These are phyloP conservation scores for Epicauta chinensis DNA, from an alignment of 1,140 invertebrate genomes.

Conservation along the genomic window DNA sequence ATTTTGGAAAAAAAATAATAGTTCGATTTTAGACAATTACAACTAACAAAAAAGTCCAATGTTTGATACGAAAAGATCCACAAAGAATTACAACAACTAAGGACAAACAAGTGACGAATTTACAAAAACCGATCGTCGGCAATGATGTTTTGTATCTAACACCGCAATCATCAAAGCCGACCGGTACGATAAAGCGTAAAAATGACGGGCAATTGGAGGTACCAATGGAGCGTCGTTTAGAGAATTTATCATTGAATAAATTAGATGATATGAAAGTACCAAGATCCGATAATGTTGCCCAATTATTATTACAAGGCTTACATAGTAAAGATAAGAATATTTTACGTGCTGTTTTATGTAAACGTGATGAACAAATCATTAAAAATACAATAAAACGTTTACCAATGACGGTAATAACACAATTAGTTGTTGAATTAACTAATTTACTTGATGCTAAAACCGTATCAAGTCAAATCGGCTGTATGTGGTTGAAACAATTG, in stretches of 20 bases:
- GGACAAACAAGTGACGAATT: slow-evolving; percentile 41
- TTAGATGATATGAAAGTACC: slow-evolving; percentile 39
- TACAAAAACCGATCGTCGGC: slow-evolving; percentile 46
- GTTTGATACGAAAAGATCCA: slow-evolving; percentile 49
- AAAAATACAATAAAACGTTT: slow-evolving; percentile 55
- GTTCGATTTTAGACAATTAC: slow-evolving; percentile 39
- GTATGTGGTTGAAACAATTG: slow-evolving; percentile 55
- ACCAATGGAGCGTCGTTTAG: slow-evolving; percentile 66
- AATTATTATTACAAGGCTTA: slow-evolving; percentile 67
- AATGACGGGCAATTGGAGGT: slow-evolving; percentile 53
- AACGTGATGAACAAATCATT: slow-evolving; percentile 51
- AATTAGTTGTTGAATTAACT: slow-evolving; percentile 57
- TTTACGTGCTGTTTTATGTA: slow-evolving; percentile 50
- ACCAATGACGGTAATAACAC: slow-evolving; percentile 54
- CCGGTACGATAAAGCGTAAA: slow-evolving; percentile 43
- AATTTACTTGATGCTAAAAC: slow-evolving; percentile 55
- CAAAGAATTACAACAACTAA: slow-evolving; percentile 36
- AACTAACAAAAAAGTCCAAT: slow-evolving; percentile 50
- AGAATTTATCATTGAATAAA: slow-evolving; percentile 57
- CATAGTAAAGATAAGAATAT: slow-evolving; percentile 68
- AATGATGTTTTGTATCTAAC: slow-evolving; percentile 47
- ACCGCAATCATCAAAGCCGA: slow-evolving; percentile 33
- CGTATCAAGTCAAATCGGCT: slow-evolving; percentile 50
- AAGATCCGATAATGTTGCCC: slow-evolving; percentile 61
- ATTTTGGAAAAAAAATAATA: no score